A percentile compares a stretch with the other conserved stretches of the same genome.
phyloP scores from a whole-genome alignment of 1,140 invertebrate species.

The Mya arenaria region DNA sequence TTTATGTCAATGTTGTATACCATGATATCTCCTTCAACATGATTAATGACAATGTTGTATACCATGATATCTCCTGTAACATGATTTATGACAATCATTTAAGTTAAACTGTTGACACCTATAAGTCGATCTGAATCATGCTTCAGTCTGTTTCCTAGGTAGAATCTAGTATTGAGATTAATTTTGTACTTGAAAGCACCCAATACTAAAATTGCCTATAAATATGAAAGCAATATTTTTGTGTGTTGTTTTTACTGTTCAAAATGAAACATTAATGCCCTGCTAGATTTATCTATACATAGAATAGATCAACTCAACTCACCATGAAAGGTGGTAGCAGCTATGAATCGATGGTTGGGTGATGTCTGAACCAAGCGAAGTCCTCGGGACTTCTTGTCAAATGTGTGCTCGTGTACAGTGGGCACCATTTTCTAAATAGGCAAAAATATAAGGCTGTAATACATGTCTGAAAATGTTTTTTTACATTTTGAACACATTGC shows the following conservation, averaged over 20 bases:
- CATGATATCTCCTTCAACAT: no score
- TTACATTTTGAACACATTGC: neutral
- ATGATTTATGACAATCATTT: no score
- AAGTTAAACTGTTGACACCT: no score
- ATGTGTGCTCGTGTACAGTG: constrained; percentile 14
- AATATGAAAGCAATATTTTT: neutral
- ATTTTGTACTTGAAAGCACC: no score
- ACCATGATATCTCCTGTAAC: no score
- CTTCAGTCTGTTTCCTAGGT: neutral
- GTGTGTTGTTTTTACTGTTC: neutral
- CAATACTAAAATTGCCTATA: neutral
- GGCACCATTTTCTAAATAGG: constrained; percentile 54
- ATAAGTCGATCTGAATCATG: no score
- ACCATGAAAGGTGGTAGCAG: constrained; percentile 62
- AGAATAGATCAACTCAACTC: constrained; percentile 2
- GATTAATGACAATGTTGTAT: no score
- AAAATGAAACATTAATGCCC: neutral
- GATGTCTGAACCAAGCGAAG: constrained; percentile 48
- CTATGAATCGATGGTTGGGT: constrained; percentile 56
- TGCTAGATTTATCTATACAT: neutral
- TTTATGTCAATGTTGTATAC: neutral
- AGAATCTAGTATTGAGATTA: neutral
- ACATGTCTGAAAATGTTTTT: no score
- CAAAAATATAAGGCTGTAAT: no score
- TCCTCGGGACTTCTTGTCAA: constrained; percentile 48